Percentiles rank a stretch among this genome's conserved stretches.
Evolutionary conservation across 2,888 invertebrate genomes (phyloP).

Genomic region (Polyommatus icarus): DNA sequence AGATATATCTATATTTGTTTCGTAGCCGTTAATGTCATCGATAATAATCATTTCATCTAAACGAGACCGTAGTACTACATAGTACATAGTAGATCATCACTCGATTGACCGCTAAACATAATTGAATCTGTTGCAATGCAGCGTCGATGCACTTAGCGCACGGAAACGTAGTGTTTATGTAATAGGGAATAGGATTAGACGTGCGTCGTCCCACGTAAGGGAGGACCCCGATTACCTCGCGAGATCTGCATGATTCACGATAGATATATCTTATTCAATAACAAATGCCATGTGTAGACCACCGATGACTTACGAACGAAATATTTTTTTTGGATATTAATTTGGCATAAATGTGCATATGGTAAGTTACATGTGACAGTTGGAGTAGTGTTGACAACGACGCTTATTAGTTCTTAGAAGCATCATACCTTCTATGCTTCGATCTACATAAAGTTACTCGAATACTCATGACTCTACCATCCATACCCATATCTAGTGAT

Average conservation of each 20-base stretch:
- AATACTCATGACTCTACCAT: slow-evolving; percentile 61
- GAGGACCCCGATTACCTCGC: not conserved
- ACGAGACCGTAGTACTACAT: slow-evolving; percentile 3
- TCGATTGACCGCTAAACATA: slow-evolving; percentile 36
- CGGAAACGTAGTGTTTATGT: slow-evolving; percentile 43
- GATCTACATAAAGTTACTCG: slow-evolving; percentile 60
- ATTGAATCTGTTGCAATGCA: slow-evolving; percentile 43
- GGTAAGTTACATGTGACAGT: slow-evolving; percentile 74
- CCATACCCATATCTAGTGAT: slow-evolving; percentile 49
- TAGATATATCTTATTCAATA: slow-evolving; percentile 49
- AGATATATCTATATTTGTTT: slow-evolving; percentile 43
- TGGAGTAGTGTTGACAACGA: slow-evolving; percentile 67
- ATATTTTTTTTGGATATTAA: slow-evolving; percentile 64
- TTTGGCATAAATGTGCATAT: slow-evolving; percentile 66
- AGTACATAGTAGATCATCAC: slow-evolving; percentile 20
- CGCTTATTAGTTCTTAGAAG: slow-evolving; percentile 73
- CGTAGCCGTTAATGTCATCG: slow-evolving; percentile 26
- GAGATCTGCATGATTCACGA: slow-evolving; percentile 35
- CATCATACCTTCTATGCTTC: slow-evolving; percentile 65
- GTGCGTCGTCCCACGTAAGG: not conserved
- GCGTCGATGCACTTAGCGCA: slow-evolving; percentile 39
- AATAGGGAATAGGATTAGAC: slow-evolving; percentile 41
- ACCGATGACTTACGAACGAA: slow-evolving; percentile 51
- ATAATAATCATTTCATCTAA: slow-evolving; percentile 13
- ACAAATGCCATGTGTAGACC: slow-evolving; percentile 61